Percentiles rank a stretch among this genome's conserved stretches.
phyloP scores from a whole-genome alignment of 1,140 invertebrate genomes.

The Drosophila arizonae region DNA sequence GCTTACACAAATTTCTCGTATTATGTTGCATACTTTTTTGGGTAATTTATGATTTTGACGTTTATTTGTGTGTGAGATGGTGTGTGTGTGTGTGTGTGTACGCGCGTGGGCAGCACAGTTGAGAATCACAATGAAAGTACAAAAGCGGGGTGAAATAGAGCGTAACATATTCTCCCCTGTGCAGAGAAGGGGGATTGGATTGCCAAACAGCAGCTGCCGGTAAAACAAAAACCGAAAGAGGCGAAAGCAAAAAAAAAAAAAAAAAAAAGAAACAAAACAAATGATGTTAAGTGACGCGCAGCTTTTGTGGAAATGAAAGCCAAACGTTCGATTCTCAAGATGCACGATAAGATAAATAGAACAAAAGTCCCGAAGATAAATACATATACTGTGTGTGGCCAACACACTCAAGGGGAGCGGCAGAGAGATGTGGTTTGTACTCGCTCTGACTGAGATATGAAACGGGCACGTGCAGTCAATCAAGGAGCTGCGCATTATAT shows the following conservation, averaged over 20 bases:
- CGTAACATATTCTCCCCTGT: conserved; percentile 23
- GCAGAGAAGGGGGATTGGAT: not conserved
- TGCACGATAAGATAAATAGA: conserved; percentile 75
- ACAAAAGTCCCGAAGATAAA: conserved; percentile 53
- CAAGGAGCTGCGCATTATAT: conserved; percentile 3
- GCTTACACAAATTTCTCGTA: conserved; percentile 76
- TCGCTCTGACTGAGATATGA: conserved; percentile 8
- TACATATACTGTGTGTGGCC: conserved; percentile 11
- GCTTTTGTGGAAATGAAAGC: conserved; percentile 75
- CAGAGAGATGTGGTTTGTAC: conserved; percentile 1
- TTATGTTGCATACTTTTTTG: conserved; percentile 76
- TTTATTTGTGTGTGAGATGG: conserved; percentile 44
- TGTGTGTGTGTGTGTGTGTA: not conserved
- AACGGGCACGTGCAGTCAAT: conserved; percentile 43
- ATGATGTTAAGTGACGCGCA: conserved; percentile 79
- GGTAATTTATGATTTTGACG: conserved; percentile 77
- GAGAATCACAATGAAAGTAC: conserved; percentile 13
- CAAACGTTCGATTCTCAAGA: conserved; percentile 66
- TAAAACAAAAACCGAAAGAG: conserved; percentile 50
- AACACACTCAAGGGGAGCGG: not conserved
- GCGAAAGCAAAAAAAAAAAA: conserved; percentile 46
- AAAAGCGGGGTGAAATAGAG: conserved; percentile 37
- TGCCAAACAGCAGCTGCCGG: conserved; percentile 41
- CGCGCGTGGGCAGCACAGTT: conserved; percentile 3
- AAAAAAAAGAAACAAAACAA: conserved; percentile 59